phyloP scores from a whole-genome alignment of 2,113 vertebrate species.

The Perognathus longimembris region DNA sequence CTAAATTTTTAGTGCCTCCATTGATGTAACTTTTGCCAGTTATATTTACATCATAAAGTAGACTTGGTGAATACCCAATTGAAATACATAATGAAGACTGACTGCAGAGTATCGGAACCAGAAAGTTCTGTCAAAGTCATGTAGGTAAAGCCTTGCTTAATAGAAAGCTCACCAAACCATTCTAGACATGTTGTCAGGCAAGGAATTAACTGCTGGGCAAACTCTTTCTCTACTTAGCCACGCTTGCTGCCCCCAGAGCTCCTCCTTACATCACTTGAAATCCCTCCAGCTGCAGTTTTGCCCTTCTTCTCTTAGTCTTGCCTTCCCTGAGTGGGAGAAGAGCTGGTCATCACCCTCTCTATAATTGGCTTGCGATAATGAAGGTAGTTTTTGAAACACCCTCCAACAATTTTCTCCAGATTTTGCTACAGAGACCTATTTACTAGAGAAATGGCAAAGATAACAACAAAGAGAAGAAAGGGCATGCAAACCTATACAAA shows the following conservation, averaged over 20 bases:
- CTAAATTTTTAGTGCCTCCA: neutral
- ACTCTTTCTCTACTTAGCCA: conserved; percentile 62
- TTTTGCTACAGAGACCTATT: conserved; percentile 42
- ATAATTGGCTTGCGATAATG: conserved; percentile 56
- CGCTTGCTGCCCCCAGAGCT: conserved; percentile 52
- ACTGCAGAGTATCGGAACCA: conserved; percentile 63
- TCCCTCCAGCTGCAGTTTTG: conserved; percentile 70
- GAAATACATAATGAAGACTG: conserved; percentile 4
- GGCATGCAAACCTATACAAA: conserved; percentile 30
- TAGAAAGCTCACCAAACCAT: conserved; percentile 48
- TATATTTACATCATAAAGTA: conserved; percentile 14
- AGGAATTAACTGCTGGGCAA: conserved; percentile 62
- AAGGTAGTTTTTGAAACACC: conserved; percentile 56
- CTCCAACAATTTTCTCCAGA: conserved; percentile 43
- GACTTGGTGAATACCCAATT: neutral
- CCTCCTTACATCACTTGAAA: conserved; percentile 68
- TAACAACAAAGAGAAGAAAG: conserved; percentile 16
- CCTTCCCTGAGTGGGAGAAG: conserved; percentile 64
- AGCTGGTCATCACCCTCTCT: conserved; percentile 70
- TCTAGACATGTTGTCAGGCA: conserved; percentile 70
- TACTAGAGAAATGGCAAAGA: conserved; percentile 48
- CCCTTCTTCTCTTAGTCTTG: conserved; percentile 44
- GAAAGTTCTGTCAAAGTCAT: conserved; percentile 65
- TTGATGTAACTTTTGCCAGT: conserved; percentile 6
- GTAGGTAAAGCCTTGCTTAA: conserved; percentile 49